Conservation (phyloP, 2,797 vertebrate species). For the Pangasius krempfi region DNA sequence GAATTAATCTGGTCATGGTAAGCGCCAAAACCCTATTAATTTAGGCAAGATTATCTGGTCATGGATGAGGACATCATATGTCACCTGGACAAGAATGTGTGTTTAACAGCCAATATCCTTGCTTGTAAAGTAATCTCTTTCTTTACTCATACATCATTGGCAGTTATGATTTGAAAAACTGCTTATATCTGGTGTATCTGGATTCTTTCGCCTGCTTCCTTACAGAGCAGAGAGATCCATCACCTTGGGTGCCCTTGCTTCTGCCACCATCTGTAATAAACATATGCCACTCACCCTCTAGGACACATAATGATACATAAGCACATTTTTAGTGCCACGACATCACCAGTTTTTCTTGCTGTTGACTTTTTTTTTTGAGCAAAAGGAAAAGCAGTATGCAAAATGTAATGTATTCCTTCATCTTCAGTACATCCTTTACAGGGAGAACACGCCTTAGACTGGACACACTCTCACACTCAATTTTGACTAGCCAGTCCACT, state of each 20-base stretch:
- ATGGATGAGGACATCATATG: slow-evolving; percentile 55
- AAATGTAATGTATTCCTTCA: background rate
- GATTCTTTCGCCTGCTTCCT: background rate
- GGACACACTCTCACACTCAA: background rate
- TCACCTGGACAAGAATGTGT: slow-evolving; percentile 52
- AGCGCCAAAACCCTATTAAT: slow-evolving; percentile 70
- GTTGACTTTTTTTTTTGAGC: background rate
- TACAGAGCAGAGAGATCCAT: background rate
- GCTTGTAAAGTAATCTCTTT: slow-evolving; percentile 4
- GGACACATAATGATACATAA: slow-evolving; percentile 20
- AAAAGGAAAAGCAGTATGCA: background rate
- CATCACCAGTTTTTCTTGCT: slow-evolving; percentile 21
- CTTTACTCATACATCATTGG: background rate
- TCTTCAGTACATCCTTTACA: background rate
- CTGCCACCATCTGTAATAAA: background rate
- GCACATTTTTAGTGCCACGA: slow-evolving; percentile 7
- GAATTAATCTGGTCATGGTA: slow-evolving; percentile 65
- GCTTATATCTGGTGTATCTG: background rate
- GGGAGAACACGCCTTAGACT: background rate
- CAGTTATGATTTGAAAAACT: background rate
- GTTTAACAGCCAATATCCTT: slow-evolving; percentile 14
- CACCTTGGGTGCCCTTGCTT: slow-evolving; percentile 4
- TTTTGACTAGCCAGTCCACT: background rate
- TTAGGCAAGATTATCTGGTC: slow-evolving; percentile 68
- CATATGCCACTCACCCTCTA: background rate